phyloP scores from a whole-genome alignment of 2,797 vertebrate genomes.

The Sandelia bainsii region DNA sequence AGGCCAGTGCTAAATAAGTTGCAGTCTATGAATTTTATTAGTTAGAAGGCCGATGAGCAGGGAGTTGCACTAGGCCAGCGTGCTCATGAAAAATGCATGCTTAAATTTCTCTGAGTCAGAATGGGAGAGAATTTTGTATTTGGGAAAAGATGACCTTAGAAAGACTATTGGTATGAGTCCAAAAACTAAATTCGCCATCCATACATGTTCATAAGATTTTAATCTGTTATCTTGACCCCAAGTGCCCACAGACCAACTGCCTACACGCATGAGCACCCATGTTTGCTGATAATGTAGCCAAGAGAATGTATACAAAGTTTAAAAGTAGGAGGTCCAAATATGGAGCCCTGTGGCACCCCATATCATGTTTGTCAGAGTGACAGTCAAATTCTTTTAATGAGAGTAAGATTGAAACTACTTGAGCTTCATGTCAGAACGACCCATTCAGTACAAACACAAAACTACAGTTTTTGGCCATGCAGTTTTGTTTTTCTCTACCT shows the following conservation, averaged over 20 bases:
- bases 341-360: neutral
- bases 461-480: neutral
- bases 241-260: neutral
- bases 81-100: neutral
- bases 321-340: neutral
- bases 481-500: neutral
- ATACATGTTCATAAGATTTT: neutral
- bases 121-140: neutral
- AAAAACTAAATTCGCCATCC: too few species aligned
- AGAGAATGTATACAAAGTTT: neutral
- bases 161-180: too few species aligned
- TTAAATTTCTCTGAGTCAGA: neutral
- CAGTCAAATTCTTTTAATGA: neutral
- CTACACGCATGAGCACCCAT: neutral
- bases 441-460: neutral
- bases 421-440: neutral
- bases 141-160: neutral
- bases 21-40: neutral
- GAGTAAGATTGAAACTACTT: neutral
- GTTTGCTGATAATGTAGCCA: neutral
- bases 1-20: neutral
- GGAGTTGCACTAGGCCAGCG: neutral
- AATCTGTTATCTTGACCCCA: neutral
- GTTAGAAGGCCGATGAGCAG: constrained; percentile 1
- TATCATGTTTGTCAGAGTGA: neutral